phyloP scores from a whole-genome alignment of 2,797 vertebrate genomes.

The Simalia tracyae region DNA sequence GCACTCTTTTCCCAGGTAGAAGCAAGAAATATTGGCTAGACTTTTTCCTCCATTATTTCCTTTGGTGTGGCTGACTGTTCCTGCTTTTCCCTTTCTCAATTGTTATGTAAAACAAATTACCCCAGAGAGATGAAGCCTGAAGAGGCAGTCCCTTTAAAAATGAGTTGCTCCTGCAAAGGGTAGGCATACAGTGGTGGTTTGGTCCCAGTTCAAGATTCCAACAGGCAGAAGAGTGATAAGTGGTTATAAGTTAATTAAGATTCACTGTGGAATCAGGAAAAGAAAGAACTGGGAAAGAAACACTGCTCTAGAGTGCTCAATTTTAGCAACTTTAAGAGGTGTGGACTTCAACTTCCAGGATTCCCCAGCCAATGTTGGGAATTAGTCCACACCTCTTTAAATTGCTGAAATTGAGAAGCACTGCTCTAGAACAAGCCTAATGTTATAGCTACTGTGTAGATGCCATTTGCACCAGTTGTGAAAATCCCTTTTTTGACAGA shows the following conservation, averaged over 20 bases:
- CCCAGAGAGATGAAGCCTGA: background rate
- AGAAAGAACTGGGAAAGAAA: background rate
- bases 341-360: background rate
- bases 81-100: background rate
- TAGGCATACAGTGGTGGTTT: background rate
- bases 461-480: background rate
- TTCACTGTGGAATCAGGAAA: background rate
- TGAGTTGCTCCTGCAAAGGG: background rate
- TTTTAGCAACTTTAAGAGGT: background rate
- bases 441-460: background rate
- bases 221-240: background rate
- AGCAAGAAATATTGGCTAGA: background rate
- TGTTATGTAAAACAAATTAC: background rate
- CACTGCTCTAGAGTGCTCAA: background rate
- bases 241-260: background rate
- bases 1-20: background rate
- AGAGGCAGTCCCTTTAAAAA: background rate
- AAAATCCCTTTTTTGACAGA: background rate
- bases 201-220: background rate
- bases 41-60: background rate
- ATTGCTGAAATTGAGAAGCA: background rate
- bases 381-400: background rate
- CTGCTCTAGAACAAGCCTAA: background rate
- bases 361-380: background rate
- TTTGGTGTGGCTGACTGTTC: background rate